Evolutionary conservation across 2,888 invertebrate species (phyloP).

Genomic region (Apodemia zela): DNA sequence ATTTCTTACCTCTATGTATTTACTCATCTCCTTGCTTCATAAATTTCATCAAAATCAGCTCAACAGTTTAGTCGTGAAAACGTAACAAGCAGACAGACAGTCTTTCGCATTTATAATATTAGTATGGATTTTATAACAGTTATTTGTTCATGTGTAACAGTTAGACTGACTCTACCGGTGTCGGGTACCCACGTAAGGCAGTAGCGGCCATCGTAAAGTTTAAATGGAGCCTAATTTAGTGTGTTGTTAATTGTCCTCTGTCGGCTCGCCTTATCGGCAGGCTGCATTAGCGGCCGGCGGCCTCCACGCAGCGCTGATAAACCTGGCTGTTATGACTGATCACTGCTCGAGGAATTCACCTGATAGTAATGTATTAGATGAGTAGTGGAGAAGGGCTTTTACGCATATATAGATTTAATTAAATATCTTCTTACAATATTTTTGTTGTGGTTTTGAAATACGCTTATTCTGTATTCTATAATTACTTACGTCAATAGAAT

Average conservation of each 20-base stretch:
- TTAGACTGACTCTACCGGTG: constrained; percentile 13
- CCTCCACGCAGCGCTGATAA: constrained; percentile 41
- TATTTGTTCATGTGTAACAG: background rate
- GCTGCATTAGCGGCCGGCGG: constrained; percentile 66
- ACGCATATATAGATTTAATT: background rate
- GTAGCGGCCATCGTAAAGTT: constrained; percentile 77
- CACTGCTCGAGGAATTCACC: constrained; percentile 27
- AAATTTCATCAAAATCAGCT: too few relatives aligned
- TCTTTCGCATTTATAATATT: too few relatives aligned
- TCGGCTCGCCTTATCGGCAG: constrained; percentile 57
- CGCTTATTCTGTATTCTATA: too few relatives aligned
- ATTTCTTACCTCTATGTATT: too few relatives aligned
- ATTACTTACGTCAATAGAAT: too few relatives aligned
- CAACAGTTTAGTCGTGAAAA: too few relatives aligned
- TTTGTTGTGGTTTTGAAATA: too few relatives aligned
- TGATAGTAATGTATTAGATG: constrained; percentile 22
- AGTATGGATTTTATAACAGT: background rate
- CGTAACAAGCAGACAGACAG: too few relatives aligned
- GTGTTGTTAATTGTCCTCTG: constrained; percentile 77
- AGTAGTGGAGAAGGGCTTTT: background rate
- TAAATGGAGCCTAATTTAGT: constrained; percentile 78
- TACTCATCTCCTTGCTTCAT: too few relatives aligned
- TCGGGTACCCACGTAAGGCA: constrained; percentile 70
- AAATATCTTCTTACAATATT: too few relatives aligned
- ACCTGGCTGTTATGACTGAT: constrained; percentile 59